Evolutionary conservation across 1,140 invertebrate species (phyloP).

Genomic region (Metopolophium dirhodum): DNA sequence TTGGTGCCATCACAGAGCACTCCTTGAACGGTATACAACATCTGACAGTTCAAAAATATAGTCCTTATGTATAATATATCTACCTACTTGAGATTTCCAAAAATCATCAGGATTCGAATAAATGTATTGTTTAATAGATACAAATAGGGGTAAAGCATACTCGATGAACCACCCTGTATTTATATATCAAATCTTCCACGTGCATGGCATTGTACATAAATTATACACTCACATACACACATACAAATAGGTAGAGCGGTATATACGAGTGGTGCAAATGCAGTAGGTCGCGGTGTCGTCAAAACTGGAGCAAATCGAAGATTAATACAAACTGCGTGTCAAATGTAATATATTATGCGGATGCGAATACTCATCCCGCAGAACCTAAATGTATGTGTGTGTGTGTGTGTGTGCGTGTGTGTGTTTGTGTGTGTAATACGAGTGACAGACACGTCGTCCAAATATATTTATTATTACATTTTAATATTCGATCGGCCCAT

Average conservation of each 20-base stretch:
- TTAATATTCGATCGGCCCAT: background rate
- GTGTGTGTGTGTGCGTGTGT: background rate
- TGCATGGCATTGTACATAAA: background rate
- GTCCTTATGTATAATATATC: too few relatives aligned
- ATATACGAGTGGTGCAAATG: background rate
- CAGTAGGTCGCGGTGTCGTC: background rate
- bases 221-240: background rate
- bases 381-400: background rate
- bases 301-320: slow-evolving; percentile 28
- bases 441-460: background rate
- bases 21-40: too few relatives aligned
- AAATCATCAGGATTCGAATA: background rate
- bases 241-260: background rate
- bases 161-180: background rate
- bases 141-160: background rate
- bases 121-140: too few relatives aligned
- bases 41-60: too few relatives aligned
- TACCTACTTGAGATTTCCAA: background rate
- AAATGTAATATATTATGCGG: background rate
- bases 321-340: slow-evolving; percentile 31
- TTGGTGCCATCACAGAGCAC: too few relatives aligned
- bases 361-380: background rate
- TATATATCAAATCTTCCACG: background rate
- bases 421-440: background rate
- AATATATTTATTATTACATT: background rate